These are phyloP conservation scores for Pachliopta kotzebuea DNA, from an alignment of 2,888 invertebrate genomes.

Conservation along the genomic window DNA sequence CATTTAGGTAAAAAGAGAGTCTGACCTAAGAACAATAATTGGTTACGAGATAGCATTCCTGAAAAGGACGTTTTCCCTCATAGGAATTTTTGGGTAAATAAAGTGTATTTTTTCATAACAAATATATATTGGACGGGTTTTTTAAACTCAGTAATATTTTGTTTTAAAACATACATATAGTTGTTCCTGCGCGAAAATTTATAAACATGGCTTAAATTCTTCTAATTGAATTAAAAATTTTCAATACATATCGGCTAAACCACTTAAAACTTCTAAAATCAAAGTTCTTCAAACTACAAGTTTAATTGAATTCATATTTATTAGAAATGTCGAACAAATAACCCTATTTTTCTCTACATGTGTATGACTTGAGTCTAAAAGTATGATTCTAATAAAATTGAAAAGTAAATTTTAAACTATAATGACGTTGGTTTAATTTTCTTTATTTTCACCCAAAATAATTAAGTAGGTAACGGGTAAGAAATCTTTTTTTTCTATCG, in stretches of 20 bases:
- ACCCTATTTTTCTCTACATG: constrained; percentile 2
- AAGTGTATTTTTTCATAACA: too few species aligned
- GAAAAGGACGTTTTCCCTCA: too few species aligned
- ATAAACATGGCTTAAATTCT: background rate
- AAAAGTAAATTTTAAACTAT: background rate
- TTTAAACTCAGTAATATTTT: background rate
- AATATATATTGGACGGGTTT: too few species aligned
- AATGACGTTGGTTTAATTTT: background rate
- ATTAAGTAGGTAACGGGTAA: background rate
- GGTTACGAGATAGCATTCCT: too few species aligned
- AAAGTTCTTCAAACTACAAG: constrained; percentile 5
- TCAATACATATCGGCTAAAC: constrained; percentile 6
- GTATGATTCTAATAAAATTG: background rate
- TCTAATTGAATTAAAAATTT: background rate
- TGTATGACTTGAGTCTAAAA: background rate
- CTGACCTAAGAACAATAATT: too few species aligned
- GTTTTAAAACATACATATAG: background rate
- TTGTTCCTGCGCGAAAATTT: background rate
- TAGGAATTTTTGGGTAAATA: too few species aligned
- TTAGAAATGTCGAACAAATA: constrained; percentile 14
- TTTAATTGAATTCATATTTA: constrained; percentile 26
- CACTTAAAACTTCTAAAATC: constrained; percentile 5
- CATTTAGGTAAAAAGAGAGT: too few species aligned
- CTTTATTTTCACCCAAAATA: background rate
- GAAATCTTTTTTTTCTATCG: too few species aligned